phyloP scores from a whole-genome alignment of 1,140 invertebrate genomes.

The Listronotus oregonensis region DNA sequence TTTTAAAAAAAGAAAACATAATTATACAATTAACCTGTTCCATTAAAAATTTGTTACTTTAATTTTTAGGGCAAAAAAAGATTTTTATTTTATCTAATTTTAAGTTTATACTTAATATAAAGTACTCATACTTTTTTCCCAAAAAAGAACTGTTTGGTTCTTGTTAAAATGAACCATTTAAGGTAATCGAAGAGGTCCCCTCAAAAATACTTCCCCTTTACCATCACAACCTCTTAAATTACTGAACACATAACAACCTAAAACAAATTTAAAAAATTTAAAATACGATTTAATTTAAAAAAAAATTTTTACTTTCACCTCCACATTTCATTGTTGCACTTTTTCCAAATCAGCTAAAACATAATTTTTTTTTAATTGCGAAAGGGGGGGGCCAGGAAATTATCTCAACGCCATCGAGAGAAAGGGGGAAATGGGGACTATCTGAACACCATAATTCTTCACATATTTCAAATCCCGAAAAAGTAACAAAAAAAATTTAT shows the following conservation, averaged over 20 bases:
- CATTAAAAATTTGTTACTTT: too few relatives aligned
- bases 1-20: too few relatives aligned
- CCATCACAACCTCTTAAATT: conserved; percentile 98
- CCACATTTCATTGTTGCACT: conserved; percentile 91
- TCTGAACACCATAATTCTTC: conserved; percentile 96
- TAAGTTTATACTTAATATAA: too few relatives aligned
- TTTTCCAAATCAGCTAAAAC: conserved; percentile 83
- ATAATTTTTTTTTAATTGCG: conserved; percentile 92
- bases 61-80: too few relatives aligned
- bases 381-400: conserved; percentile 85
- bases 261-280: not conserved
- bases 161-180: conserved; percentile 90
- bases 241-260: conserved; percentile 89
- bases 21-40: too few relatives aligned
- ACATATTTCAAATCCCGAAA: conserved; percentile 88
- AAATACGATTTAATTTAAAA: too few relatives aligned
- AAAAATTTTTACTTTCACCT: conserved; percentile 49
- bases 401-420: conserved; percentile 93
- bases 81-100: too few relatives aligned
- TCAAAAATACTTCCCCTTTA: conserved; percentile 92
- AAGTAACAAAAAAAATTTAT: too few relatives aligned
- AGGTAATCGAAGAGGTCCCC: conserved; percentile 87
- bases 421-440: conserved; percentile 86
- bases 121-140: too few relatives aligned
- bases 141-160: conserved; percentile 86